phyloP scores from a whole-genome alignment of 2,113 vertebrate genomes.

The Rhegmatorhina hoffmannsi region DNA sequence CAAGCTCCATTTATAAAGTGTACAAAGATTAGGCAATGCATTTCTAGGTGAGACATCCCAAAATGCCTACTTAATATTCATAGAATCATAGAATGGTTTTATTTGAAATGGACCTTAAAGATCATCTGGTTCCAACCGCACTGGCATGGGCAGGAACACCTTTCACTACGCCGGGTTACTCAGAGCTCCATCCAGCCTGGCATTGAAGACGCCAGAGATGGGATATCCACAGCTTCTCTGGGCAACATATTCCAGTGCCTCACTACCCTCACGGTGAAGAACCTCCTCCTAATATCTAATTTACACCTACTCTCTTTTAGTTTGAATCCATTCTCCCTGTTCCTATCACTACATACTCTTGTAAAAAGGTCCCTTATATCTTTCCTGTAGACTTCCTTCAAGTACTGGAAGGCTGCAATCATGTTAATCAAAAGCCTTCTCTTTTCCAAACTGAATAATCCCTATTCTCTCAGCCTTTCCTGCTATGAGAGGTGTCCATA shows the following conservation, averaged over 20 bases:
- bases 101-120: not conserved
- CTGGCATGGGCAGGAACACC: not conserved
- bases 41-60: not conserved
- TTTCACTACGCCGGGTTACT: not conserved
- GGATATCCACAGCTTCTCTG: not conserved
- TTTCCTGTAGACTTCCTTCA: not conserved
- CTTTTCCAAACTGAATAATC: not conserved
- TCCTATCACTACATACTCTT: not conserved
- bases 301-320: not conserved
- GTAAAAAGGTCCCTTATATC: not conserved
- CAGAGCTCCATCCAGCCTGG: not conserved
- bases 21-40: not conserved
- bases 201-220: not conserved
- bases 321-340: not conserved
- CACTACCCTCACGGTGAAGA: not conserved
- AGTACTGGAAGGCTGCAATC: not conserved
- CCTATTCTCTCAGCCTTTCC: not conserved
- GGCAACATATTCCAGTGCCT: not conserved
- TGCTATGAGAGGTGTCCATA: not conserved
- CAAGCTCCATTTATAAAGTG: not conserved
- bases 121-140: not conserved
- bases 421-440: not conserved
- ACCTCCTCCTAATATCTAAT: not conserved
- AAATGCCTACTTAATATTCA: not conserved
- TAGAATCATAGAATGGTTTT: not conserved